Evolutionary conservation across 2,113 vertebrate species (phyloP).

Genomic region (Seriola aureovittata): DNA sequence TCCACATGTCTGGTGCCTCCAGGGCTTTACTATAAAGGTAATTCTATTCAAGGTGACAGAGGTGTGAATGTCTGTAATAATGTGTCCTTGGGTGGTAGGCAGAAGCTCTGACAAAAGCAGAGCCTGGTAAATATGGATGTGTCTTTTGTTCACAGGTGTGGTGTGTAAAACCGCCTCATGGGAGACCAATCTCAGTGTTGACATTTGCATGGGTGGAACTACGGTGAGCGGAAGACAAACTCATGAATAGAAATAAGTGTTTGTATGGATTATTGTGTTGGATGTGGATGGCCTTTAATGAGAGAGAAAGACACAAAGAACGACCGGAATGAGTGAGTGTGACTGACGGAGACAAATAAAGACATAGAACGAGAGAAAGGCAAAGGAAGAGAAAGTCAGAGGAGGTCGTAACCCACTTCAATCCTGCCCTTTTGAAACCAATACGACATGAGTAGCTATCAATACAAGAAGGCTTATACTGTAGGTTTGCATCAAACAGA

Average conservation of each 20-base stretch:
- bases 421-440: slow-evolving; percentile 26
- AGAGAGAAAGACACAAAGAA: slow-evolving; percentile 34
- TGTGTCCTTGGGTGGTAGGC: slow-evolving; percentile 12
- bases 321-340: slow-evolving; percentile 12
- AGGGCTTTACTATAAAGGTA: slow-evolving; percentile 16
- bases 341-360: slow-evolving; percentile 27
- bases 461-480: slow-evolving; percentile 21
- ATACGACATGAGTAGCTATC: slow-evolving; percentile 7
- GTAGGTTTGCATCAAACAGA: slow-evolving; percentile 20
- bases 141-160: slow-evolving; percentile 57
- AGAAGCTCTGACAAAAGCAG: slow-evolving; percentile 35
- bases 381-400: slow-evolving; percentile 21
- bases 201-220: slow-evolving; percentile 61
- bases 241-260: slow-evolving; percentile 78
- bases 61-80: slow-evolving; percentile 15
- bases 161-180: slow-evolving; percentile 37
- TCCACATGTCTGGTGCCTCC: neutral
- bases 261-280: slow-evolving; percentile 64
- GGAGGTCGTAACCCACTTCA: slow-evolving; percentile 21
- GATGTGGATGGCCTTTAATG: slow-evolving; percentile 57
- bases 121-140: slow-evolving; percentile 58
- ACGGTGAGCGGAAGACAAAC: slow-evolving; percentile 50
- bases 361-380: neutral
- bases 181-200: slow-evolving; percentile 45
- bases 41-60: slow-evolving; percentile 40